These are phyloP conservation scores for Melanotus villosus DNA, from an alignment of 2,888 invertebrate genomes.

Conservation along the genomic window DNA sequence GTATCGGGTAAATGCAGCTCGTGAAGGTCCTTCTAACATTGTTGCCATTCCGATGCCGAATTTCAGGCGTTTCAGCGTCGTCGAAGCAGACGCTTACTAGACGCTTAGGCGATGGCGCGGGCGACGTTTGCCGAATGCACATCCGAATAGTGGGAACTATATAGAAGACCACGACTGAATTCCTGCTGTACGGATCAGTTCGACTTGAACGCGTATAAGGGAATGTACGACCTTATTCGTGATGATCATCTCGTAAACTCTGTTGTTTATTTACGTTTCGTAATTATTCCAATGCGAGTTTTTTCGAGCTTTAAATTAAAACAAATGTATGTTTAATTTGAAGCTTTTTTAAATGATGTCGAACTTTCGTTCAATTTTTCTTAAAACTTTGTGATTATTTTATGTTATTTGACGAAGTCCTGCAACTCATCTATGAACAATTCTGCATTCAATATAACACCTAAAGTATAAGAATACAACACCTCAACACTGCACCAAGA, in stretches of 20 bases:
- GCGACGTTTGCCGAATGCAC: slow-evolving; percentile 33
- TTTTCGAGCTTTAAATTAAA: not conserved
- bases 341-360: slow-evolving; percentile 1
- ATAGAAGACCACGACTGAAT: slow-evolving; percentile 31
- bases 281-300: slow-evolving; percentile 7
- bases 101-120: slow-evolving; percentile 41
- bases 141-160: slow-evolving; percentile 22
- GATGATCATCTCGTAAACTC: slow-evolving; percentile 28
- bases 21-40: slow-evolving; percentile 8
- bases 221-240: slow-evolving; percentile 28
- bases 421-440: too few relatives aligned
- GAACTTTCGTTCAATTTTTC: slow-evolving; percentile 11
- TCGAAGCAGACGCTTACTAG: slow-evolving; percentile 39
- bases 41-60: slow-evolving; percentile 22
- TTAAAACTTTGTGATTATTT: slow-evolving; percentile 19
- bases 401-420: too few relatives aligned
- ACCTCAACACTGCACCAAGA: not conserved
- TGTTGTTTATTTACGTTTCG: slow-evolving; percentile 44
- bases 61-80: slow-evolving; percentile 21
- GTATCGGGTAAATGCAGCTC: too few relatives aligned
- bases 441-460: too few relatives aligned
- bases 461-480: too few relatives aligned
- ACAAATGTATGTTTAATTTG: slow-evolving; percentile 18
- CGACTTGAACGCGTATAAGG: slow-evolving; percentile 31
- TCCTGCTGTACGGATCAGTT: slow-evolving; percentile 39